Evolutionary conservation across 1,140 invertebrate species (phyloP).

Genomic region (Drosophila kikkawai): DNA sequence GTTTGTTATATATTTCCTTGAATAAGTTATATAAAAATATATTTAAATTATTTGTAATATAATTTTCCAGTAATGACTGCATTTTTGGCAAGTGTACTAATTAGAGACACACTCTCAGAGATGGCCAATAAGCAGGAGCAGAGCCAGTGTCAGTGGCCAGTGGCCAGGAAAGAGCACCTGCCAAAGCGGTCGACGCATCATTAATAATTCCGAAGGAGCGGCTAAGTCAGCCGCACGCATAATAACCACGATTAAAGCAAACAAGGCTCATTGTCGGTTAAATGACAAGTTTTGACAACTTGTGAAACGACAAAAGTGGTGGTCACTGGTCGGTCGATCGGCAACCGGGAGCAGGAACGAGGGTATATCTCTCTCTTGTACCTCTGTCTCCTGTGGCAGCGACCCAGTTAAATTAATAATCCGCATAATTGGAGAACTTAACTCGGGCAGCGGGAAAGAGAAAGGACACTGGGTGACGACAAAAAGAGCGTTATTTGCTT

Average conservation of each 20-base stretch:
- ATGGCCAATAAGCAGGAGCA: slow-evolving; percentile 23
- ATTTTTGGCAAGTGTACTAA: slow-evolving; percentile 51
- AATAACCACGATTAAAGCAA: slow-evolving; percentile 85
- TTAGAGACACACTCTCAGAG: slow-evolving; percentile 66
- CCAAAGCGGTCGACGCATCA: slow-evolving; percentile 65
- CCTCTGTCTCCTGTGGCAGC: slow-evolving; percentile 15
- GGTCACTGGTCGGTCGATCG: slow-evolving; percentile 57
- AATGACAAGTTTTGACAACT: slow-evolving; percentile 85
- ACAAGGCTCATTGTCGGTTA: slow-evolving; percentile 85
- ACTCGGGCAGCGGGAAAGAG: slow-evolving; percentile 51
- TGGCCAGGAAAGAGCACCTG: slow-evolving; percentile 64
- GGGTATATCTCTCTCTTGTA: not conserved
- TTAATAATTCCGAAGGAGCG: slow-evolving; percentile 67
- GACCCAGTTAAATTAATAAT: slow-evolving; percentile 85
- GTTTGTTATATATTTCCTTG: not conserved
- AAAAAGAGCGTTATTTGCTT: slow-evolving; percentile 84
- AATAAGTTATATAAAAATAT: not conserved
- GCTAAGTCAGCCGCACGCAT: slow-evolving; percentile 72
- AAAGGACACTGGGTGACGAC: slow-evolving; percentile 63
- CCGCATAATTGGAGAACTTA: slow-evolving; percentile 84
- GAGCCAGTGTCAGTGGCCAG: not conserved
- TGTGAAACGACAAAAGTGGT: slow-evolving; percentile 80
- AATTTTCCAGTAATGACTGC: not conserved
- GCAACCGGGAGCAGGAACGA: slow-evolving; percentile 8
- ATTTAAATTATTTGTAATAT: not conserved